These are phyloP conservation scores for Poecilia velifera DNA, from an alignment of 2,797 vertebrate genomes.

Conservation along the genomic window DNA sequence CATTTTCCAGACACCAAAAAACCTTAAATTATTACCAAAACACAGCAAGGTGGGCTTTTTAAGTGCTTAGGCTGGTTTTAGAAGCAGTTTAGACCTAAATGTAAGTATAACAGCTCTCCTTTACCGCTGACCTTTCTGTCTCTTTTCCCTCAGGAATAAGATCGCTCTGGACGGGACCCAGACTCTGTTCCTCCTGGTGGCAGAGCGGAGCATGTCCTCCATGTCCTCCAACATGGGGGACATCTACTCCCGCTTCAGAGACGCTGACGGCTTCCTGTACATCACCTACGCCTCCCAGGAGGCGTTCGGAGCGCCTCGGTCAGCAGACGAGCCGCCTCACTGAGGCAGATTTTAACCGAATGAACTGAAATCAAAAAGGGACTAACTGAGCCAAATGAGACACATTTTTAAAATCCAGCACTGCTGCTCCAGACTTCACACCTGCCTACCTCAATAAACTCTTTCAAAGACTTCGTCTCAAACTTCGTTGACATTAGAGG, in stretches of 20 bases:
- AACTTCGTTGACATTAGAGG: neutral
- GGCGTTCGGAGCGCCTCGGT: slow-evolving; percentile 78
- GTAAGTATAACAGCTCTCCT: too few relatives aligned
- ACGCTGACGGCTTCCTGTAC: slow-evolving; percentile 86
- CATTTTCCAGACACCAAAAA: too few relatives aligned
- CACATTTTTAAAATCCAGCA: slow-evolving; percentile 10
- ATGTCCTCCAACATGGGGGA: slow-evolving; percentile 86
- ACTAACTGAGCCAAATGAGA: slow-evolving; percentile 36
- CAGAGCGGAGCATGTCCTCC: slow-evolving; percentile 82
- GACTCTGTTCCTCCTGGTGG: slow-evolving; percentile 83
- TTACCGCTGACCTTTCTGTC: neutral
- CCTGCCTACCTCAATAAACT: slow-evolving; percentile 57
- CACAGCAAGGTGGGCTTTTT: too few relatives aligned
- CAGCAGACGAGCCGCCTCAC: slow-evolving; percentile 27
- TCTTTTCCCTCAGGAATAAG: slow-evolving; percentile 75
- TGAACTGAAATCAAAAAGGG: slow-evolving; percentile 38
- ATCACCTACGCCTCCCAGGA: slow-evolving; percentile 88
- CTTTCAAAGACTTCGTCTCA: slow-evolving; percentile 3
- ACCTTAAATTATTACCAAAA: too few relatives aligned
- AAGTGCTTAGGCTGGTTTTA: too few relatives aligned
- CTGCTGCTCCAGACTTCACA: neutral
- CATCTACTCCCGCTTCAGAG: slow-evolving; percentile 80
- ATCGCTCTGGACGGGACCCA: slow-evolving; percentile 81
- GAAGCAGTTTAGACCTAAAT: too few relatives aligned
- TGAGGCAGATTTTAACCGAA: slow-evolving; percentile 32